Percentiles rank a stretch among this genome's conserved stretches.
These are phyloP conservation scores for Aulostomus chinensis DNA, from an alignment of 2,797 vertebrate genomes.

Conservation along the genomic window DNA sequence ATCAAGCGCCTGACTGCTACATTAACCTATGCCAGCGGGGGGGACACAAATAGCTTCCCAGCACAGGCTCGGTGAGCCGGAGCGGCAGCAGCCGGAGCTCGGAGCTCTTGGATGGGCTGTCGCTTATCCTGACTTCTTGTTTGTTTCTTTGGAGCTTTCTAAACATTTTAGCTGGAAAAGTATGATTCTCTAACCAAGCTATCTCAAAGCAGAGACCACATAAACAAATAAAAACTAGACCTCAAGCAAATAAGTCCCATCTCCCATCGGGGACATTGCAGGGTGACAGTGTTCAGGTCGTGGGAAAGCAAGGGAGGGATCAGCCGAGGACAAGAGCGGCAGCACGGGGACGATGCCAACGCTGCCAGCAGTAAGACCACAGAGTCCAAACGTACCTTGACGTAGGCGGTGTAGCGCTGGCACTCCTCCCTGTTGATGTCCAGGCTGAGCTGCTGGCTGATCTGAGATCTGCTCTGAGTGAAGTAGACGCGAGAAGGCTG, in stretches of 20 bases:
- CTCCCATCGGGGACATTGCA: constrained; percentile 29
- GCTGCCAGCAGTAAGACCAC: constrained; percentile 3
- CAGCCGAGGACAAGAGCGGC: constrained; percentile 49
- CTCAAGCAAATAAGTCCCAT: constrained; percentile 45
- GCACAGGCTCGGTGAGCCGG: constrained; percentile 25
- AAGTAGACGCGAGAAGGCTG: constrained; percentile 89
- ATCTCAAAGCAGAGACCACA: constrained; percentile 21
- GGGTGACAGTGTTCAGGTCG: constrained; percentile 30
- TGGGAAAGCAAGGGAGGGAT: constrained; percentile 50
- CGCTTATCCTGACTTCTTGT: constrained; percentile 3
- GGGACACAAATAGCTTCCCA: constrained; percentile 35
- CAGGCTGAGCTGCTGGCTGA: constrained; percentile 83
- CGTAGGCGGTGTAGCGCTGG: constrained; percentile 85
- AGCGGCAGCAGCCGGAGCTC: constrained; percentile 16
- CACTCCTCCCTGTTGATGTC: constrained; percentile 84
- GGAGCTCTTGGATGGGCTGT: too few species aligned
- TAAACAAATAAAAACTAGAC: constrained; percentile 35
- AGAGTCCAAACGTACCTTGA: constrained; percentile 85
- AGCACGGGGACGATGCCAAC: constrained; percentile 14
- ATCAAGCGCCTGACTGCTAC: constrained; percentile 50
- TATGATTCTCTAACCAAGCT: constrained; percentile 17
- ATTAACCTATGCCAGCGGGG: constrained; percentile 53
- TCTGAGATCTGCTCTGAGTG: constrained; percentile 84
- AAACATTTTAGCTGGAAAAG: constrained; percentile 36
- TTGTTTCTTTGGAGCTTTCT: constrained; percentile 4